Evolutionary conservation across 1,140 invertebrate genomes (phyloP).

Genomic region (Cyphomyrmex costatus): DNA sequence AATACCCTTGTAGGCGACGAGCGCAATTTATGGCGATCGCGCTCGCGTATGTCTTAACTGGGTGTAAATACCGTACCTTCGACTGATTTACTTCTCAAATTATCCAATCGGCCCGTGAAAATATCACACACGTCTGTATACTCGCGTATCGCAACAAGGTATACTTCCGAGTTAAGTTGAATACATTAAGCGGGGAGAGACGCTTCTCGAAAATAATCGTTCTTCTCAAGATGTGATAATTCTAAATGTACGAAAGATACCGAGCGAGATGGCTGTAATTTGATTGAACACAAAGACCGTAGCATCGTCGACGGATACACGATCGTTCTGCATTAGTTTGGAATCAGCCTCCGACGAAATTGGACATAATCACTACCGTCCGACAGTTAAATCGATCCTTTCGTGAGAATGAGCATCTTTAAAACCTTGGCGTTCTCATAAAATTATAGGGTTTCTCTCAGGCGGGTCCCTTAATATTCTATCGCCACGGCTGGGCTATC

Average conservation of each 20-base stretch:
- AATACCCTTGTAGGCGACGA: constrained; percentile 79
- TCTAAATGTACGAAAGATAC: constrained; percentile 22
- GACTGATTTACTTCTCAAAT: constrained; percentile 76
- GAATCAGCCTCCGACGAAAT: constrained; percentile 56
- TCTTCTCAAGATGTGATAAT: constrained; percentile 51
- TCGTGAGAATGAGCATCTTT: constrained; percentile 69
- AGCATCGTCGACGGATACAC: neutral
- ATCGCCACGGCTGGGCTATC: constrained; percentile 62
- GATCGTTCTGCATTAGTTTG: constrained; percentile 54
- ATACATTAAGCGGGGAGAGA: constrained; percentile 8
- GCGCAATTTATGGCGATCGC: constrained; percentile 80
- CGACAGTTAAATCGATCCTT: constrained; percentile 62
- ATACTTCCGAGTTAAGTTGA: constrained; percentile 39
- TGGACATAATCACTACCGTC: constrained; percentile 64
- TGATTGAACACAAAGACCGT: constrained; percentile 50
- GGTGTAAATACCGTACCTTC: constrained; percentile 74
- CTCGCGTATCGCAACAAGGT: constrained; percentile 42
- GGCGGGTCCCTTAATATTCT: constrained; percentile 72
- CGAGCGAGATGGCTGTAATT: constrained; percentile 55
- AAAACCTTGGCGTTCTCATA: constrained; percentile 58
- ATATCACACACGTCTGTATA: constrained; percentile 12
- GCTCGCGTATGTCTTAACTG: constrained; percentile 69
- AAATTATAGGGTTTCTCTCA: constrained; percentile 68
- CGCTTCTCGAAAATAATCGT: neutral
- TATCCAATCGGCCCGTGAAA: constrained; percentile 64